Evolutionary conservation across 2,797 vertebrate species (phyloP), one percentile per base, ranked within the genome.

Genomic region (Acanthopagrus latus): DNA sequence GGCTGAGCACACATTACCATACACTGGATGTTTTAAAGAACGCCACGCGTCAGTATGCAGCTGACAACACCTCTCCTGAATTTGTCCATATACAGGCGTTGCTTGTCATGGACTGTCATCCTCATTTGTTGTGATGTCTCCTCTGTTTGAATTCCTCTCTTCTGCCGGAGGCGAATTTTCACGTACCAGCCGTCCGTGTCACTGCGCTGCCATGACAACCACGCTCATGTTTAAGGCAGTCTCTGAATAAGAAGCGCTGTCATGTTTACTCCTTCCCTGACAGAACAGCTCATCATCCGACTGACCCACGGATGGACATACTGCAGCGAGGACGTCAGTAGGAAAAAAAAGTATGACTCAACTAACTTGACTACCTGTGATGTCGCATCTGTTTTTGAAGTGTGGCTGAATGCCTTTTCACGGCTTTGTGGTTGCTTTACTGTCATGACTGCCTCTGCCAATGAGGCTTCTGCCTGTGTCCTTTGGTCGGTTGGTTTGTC

Each of bases 161-260:
- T 20, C 59, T 64, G 65, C 73, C 55, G 17, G 59, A 71, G 69
- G 81, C 29, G 0, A 58, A 38, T 70, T 54, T 63, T 82, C 72
- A 63, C n/a, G 9, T 27, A 21, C 70, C 78, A 62, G 75, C 63
- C 56, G 63, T 64, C 54, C 71, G 12, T 23, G 81, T 70, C 70
- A 12, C 74, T 17, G 33, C 12, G 54, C 50, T 71, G 63, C 81
- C 82, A 91, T 82, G 78, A 74, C 85, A 66, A 91, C 84, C 20
- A 54, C 74, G 69, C 81, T 80, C 69, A 78, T 38, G 72, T 72
- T 81, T 56, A 25, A 74, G 21, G 65, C 25, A 29, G 47, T 65
- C 71, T 80, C n/a, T 3, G 9, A 69, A 67, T 14, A 25, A 50
- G 33, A 73, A 59, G 52, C 5, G 0, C 29, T 16, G 68, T 59